These are phyloP conservation scores for Polyommatus iphigenia DNA, from an alignment of 2,888 invertebrate genomes.

Conservation along the genomic window DNA sequence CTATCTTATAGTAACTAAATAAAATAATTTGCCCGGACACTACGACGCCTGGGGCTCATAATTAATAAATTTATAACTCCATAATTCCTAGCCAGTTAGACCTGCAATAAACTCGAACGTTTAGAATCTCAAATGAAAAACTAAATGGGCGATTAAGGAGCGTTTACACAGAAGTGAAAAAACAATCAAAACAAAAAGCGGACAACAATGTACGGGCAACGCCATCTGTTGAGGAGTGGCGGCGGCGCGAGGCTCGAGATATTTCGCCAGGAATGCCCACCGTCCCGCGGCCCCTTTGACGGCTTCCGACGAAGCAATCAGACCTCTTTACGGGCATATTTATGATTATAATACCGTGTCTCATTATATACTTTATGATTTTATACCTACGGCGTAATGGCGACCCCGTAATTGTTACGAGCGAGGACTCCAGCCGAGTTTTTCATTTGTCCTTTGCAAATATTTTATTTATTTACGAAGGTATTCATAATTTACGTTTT, in stretches of 20 bases:
- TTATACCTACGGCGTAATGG: conserved; percentile 71
- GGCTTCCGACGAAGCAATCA: conserved; percentile 78
- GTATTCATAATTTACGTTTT: conserved; percentile 12
- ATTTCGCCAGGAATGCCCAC: conserved; percentile 67
- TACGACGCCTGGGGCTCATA: background rate
- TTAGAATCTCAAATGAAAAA: conserved; percentile 78
- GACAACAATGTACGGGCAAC: conserved; percentile 67
- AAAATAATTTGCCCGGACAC: background rate
- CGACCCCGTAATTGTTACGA: conserved; percentile 67
- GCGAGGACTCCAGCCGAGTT: conserved; percentile 38
- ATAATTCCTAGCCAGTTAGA: conserved; percentile 43
- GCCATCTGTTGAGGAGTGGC: conserved; percentile 75
- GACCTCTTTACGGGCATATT: conserved; percentile 77
- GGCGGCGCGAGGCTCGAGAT: conserved; percentile 66
- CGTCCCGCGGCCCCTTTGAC: conserved; percentile 74
- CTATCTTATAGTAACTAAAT: background rate
- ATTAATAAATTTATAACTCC: conserved; percentile 33
- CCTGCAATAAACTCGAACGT: conserved; percentile 51
- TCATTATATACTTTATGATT: conserved; percentile 78
- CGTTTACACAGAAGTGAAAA: conserved; percentile 72
- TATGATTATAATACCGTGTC: conserved; percentile 78
- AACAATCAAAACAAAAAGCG: conserved; percentile 61
- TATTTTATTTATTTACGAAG: conserved; percentile 27
- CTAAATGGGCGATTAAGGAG: conserved; percentile 72
- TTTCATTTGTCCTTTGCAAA: conserved; percentile 41